phyloP scores from a whole-genome alignment of 2,113 vertebrate species.

The Spheniscus mendiculus region DNA sequence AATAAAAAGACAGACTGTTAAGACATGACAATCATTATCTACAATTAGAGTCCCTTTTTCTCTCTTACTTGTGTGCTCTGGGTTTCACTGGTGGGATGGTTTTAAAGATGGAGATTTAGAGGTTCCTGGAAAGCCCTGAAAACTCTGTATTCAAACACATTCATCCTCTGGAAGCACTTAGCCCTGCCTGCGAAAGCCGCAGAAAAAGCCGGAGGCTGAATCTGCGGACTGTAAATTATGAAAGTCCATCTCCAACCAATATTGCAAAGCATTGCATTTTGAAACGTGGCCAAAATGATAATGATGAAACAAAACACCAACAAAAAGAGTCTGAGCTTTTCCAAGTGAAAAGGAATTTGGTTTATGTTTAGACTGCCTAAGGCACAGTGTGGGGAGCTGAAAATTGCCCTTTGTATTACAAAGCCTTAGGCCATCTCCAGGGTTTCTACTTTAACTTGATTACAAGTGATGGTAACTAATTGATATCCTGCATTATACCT shows the following conservation, averaged over 20 bases:
- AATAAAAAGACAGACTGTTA: background rate
- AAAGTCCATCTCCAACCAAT: background rate
- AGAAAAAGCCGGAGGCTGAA: constrained; percentile 8
- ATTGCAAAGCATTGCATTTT: constrained; percentile 13
- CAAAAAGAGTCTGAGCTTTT: constrained; percentile 25
- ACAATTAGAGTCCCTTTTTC: background rate
- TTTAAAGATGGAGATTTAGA: background rate
- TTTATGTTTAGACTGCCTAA: constrained; percentile 22
- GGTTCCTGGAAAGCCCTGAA: background rate
- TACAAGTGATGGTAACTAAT: constrained; percentile 27
- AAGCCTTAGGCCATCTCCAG: background rate
- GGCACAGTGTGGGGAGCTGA: background rate
- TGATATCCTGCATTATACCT: background rate
- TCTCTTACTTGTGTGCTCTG: background rate
- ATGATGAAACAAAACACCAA: constrained; percentile 21
- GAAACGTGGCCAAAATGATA: constrained; percentile 27
- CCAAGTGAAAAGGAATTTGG: constrained; percentile 54
- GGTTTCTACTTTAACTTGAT: background rate
- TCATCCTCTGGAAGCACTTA: background rate
- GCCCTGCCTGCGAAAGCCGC: background rate
- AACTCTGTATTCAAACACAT: background rate
- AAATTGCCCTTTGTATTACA: background rate
- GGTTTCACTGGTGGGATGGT: background rate
- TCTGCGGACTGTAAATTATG: background rate
- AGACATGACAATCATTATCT: background rate